phyloP scores from a whole-genome alignment of 2,797 vertebrate genomes.

The Balearica regulorum region DNA sequence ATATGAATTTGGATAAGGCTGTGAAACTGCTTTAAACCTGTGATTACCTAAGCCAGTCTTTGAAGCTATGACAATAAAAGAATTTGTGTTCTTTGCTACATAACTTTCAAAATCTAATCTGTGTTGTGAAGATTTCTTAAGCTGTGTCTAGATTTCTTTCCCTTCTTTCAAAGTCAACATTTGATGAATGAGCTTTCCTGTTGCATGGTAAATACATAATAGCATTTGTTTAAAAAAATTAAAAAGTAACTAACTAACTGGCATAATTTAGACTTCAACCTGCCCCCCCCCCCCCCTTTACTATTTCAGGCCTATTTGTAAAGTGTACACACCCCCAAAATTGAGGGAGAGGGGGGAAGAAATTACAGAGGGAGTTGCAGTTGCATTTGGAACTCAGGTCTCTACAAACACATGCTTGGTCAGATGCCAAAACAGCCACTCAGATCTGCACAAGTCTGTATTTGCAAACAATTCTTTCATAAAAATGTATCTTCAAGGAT shows the following conservation, averaged over 20 bases:
- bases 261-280: background rate
- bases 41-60: background rate
- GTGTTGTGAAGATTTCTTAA: background rate
- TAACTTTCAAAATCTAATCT: background rate
- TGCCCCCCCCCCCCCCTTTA: background rate
- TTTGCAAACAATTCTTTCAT: background rate
- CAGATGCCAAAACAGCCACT: background rate
- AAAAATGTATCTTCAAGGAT: background rate
- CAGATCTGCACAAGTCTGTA: background rate
- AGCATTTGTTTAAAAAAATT: background rate
- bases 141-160: background rate
- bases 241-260: background rate
- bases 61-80: background rate
- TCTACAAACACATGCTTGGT: background rate
- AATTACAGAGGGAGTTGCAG: background rate
- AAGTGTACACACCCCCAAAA: background rate
- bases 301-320: background rate
- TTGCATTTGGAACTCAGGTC: background rate
- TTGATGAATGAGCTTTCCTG: background rate
- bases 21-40: background rate
- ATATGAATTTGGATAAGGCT: background rate
- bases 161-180: background rate
- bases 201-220: background rate
- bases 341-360: too few relatives aligned
- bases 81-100: background rate